Evolutionary conservation across 2,888 invertebrate genomes (phyloP).

Genomic region (Salticus scenicus): DNA sequence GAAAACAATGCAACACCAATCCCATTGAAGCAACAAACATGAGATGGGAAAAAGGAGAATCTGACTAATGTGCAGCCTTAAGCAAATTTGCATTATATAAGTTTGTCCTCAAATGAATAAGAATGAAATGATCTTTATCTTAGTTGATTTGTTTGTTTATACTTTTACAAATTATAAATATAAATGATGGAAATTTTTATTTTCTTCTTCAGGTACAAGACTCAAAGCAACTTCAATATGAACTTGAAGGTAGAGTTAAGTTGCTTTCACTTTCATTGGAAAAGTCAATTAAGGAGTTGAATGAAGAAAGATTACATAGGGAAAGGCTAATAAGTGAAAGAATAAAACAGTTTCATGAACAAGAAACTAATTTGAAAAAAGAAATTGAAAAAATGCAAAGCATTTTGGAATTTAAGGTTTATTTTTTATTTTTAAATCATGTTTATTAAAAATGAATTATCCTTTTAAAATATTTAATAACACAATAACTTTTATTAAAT

Average conservation of each 20-base stretch:
- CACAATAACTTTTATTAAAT: no score
- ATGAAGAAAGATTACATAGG: constrained; percentile 37
- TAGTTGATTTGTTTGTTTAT: no score
- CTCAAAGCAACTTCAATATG: constrained; percentile 40
- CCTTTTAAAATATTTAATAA: no score
- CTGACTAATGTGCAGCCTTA: no score
- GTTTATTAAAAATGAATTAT: no score
- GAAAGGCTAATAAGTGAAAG: constrained; percentile 34
- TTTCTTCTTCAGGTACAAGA: constrained; percentile 19
- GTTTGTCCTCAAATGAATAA: no score
- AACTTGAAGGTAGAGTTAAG: constrained; percentile 57
- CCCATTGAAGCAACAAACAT: no score
- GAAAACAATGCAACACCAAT: no score
- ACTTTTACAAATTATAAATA: not conserved
- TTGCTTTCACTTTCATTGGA: constrained; percentile 33
- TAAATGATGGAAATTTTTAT: not conserved
- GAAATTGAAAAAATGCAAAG: constrained; percentile 56
- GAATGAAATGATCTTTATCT: no score
- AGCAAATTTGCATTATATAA: no score
- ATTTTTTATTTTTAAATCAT: no score
- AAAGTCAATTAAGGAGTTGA: constrained; percentile 29
- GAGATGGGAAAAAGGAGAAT: no score
- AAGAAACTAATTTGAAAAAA: constrained; percentile 36
- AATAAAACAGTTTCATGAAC: constrained; percentile 16
- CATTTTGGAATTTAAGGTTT: constrained; percentile 59